Evolutionary conservation across 2,113 vertebrate genomes (phyloP), one percentile per base, ranked within the genome.

Genomic region (Puffinus mauretanicus): DNA sequence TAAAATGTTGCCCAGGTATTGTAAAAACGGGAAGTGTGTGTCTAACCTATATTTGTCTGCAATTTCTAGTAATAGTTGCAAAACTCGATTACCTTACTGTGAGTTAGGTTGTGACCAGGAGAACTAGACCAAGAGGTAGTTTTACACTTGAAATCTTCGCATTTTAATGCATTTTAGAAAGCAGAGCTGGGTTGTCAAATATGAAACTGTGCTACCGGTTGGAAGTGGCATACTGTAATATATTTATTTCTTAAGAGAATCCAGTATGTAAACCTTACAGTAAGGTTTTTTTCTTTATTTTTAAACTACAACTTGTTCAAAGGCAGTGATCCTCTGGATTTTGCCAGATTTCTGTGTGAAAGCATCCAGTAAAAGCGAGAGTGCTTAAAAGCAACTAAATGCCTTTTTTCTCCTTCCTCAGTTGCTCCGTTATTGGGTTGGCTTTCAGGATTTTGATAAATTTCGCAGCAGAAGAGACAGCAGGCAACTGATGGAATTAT

Each of bases 221-320:
- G 46, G 14, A 30, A 36, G 25, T 16, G 30, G 13, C 15, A 6
- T 16, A 1, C 9, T 44, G 11, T 1, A 10, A 10, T 20, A 11
- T 4, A 14, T 7, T 60, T n/a, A 60, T 60, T 60, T 25, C n/a
- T 36, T 36, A 16, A 40, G 42, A 57, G 19, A 38, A 40, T 29
- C 57, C 44, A 3, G 16, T 9, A 2, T 18, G 38, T 57, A 24
- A 26, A 34, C 7, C 27, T 65, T 30, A 54, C 8, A 26, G 10
- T 19, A 7, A 13, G 7, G 3, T 1, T 2, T 65, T 25, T 20
- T 36, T 38, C 0, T 38, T 60, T 1, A 1, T 62, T 34, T 26
- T 1, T 2, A 26, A 60, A 20, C 27, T 49, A 30, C 27, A 22
- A 0, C 10, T 77, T 17, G 11, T 26, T 67, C 42, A 29, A 16